Evolutionary conservation across 2,888 invertebrate species (phyloP), one percentile per base, ranked within the genome.

Genomic region (Glaucopsyche alexis): DNA sequence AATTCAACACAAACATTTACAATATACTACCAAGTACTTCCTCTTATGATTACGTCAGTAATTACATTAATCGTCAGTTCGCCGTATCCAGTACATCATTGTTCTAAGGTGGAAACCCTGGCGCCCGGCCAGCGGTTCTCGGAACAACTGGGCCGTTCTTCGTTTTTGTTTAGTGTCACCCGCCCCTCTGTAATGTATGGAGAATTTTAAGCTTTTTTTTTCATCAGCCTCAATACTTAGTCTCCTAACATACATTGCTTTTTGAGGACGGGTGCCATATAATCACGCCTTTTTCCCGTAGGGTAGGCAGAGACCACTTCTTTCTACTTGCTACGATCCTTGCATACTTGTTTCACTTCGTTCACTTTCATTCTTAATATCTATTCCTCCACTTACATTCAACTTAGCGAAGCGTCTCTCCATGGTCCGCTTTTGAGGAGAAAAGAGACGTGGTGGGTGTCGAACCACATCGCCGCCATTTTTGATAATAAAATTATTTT

Each of bases 41-140:
- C 19, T 19, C 55, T 42, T 42, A 16, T 55, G 40, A 66, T 67
- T 52, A 19, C 66, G 50, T 67, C 50, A 52, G 40, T 49, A 65
- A 72, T 50, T 29, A 50, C 8, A 52, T 67, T 72, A 66, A 66
- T 72, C 72, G 52, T 52, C 50, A 40, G 13, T 67, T 67, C 72
- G 42, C 67, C 42, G 72, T 65, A 66, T 38, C 16, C 64, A 49
- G 72, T 72, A 50, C 19, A 66, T 50, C 19, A 72, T 72, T 72
- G 67, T 72, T 67, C 72, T 19, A 14, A 72, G 72, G 72, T 72
- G 67, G 64, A 45, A 47, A 52, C 13, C 7, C 42, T 72, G 72
- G 72, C 72, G 13, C 7, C 2, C 19, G 79, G 88, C 88, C 88
- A 89, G 81, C 80, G 80, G 76, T 77, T 80, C 79, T 78, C 66